phyloP scores from a whole-genome alignment of 2,113 vertebrate genomes.

The Rutilus rutilus region DNA sequence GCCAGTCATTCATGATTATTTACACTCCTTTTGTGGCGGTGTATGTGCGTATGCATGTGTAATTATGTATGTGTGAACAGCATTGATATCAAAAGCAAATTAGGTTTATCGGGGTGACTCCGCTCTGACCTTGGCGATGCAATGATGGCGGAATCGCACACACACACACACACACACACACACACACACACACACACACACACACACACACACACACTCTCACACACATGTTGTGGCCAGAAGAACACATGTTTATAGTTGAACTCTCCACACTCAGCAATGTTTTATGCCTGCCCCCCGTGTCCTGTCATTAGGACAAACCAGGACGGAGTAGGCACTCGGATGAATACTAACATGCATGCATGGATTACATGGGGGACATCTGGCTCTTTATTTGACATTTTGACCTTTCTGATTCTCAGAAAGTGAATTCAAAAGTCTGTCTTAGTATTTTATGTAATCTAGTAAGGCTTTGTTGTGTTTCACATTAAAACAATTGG shows the following conservation, averaged over 20 bases:
- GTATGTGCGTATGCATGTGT: conserved; percentile 1
- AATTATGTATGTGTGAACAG: background rate
- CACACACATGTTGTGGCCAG: conserved; percentile 24
- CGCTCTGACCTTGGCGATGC: conserved; percentile 35
- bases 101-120: conserved; percentile 17
- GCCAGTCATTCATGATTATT: conserved; percentile 29
- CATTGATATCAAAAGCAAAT: conserved; percentile 5
- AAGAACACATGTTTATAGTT: conserved; percentile 43
- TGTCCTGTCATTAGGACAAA: conserved; percentile 34
- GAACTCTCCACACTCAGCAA: conserved; percentile 25
- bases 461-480: background rate
- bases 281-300: conserved; percentile 31
- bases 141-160: background rate
- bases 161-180: conserved; percentile 12
- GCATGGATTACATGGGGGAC: conserved; percentile 25
- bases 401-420: conserved; percentile 26
- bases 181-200: background rate
- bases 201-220: background rate
- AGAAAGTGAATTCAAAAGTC: background rate
- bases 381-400: background rate
- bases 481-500: background rate
- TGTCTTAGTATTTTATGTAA: background rate
- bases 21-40: background rate
- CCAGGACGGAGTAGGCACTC: conserved; percentile 8
- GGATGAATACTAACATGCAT: conserved; percentile 35